A percentile compares a stretch with the other conserved stretches of the same genome.
Conservation (phyloP, 2,113 vertebrate genomes). For the Leuciscus idus region DNA sequence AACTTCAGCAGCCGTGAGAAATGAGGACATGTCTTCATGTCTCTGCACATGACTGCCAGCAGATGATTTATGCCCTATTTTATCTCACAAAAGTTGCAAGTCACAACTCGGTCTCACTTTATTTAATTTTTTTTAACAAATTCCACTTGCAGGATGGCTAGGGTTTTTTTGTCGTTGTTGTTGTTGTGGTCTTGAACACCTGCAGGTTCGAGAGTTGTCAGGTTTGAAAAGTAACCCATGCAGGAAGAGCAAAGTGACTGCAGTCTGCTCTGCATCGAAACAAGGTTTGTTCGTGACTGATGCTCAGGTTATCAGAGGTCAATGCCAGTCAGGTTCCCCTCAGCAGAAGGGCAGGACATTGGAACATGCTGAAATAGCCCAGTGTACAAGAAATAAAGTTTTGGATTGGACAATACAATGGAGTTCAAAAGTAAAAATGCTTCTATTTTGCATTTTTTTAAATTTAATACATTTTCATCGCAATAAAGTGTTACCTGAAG, state of each 20-base stretch:
- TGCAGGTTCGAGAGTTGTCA: background rate
- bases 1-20: background rate
- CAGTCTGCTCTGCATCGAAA: background rate
- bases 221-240: background rate
- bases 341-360: background rate
- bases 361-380: background rate
- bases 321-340: background rate
- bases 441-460: too few relatives aligned
- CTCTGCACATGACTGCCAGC: background rate
- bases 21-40: background rate
- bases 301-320: background rate
- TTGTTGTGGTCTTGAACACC: background rate
- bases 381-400: background rate
- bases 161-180: background rate
- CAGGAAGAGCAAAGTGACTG: background rate
- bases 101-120: background rate
- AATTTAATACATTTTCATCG: too few relatives aligned
- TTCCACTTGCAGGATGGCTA: background rate
- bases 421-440: too few relatives aligned
- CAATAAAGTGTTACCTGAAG: too few relatives aligned
- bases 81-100: background rate
- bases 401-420: background rate
- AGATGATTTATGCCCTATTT: conserved; percentile 16
- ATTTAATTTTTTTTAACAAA: background rate
- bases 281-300: background rate